Evolutionary conservation across 2,888 invertebrate genomes (phyloP).

Genomic region (Tupiocoris notatus): DNA sequence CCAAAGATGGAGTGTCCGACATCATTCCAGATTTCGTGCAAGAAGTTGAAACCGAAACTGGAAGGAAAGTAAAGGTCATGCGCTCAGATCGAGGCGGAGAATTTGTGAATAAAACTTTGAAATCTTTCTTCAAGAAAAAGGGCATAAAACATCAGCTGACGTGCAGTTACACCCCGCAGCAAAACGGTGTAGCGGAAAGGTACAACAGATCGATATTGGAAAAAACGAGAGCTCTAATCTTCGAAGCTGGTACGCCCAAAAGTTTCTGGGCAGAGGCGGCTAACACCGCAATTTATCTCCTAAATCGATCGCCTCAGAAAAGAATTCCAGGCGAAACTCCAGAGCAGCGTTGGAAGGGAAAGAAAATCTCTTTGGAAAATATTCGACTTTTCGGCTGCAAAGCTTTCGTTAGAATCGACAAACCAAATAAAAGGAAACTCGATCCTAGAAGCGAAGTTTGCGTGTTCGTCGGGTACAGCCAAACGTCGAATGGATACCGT

Average conservation of each 20-base stretch:
- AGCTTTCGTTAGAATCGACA: conserved; percentile 16
- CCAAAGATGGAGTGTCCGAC: too few relatives aligned
- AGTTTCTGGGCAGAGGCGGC: conserved; percentile 51
- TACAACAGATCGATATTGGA: conserved; percentile 44
- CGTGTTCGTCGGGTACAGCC: conserved; percentile 39
- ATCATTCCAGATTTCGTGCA: too few relatives aligned
- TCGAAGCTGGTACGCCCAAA: conserved; percentile 48
- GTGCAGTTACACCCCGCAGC: conserved; percentile 33
- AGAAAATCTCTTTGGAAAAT: conserved; percentile 30
- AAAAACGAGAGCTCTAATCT: conserved; percentile 50
- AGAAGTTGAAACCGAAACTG: too few relatives aligned
- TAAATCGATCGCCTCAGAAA: conserved; percentile 49
- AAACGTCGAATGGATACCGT: conserved; percentile 34
- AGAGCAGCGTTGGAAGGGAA: conserved; percentile 33
- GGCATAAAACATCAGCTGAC: conserved; percentile 39
- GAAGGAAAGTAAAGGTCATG: conserved; percentile 48
- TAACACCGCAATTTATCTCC: conserved; percentile 51
- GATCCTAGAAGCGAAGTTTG: conserved; percentile 24
- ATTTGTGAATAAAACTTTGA: conserved; percentile 13
- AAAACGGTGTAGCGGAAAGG: conserved; percentile 42
- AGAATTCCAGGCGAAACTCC: conserved; percentile 19
- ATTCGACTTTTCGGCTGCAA: conserved; percentile 43
- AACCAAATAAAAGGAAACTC: conserved; percentile 10
- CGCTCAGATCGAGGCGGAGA: conserved; percentile 44
- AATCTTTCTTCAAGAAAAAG: conserved; percentile 10